phyloP scores from a whole-genome alignment of 2,113 vertebrate genomes.

The Sander vitreus region DNA sequence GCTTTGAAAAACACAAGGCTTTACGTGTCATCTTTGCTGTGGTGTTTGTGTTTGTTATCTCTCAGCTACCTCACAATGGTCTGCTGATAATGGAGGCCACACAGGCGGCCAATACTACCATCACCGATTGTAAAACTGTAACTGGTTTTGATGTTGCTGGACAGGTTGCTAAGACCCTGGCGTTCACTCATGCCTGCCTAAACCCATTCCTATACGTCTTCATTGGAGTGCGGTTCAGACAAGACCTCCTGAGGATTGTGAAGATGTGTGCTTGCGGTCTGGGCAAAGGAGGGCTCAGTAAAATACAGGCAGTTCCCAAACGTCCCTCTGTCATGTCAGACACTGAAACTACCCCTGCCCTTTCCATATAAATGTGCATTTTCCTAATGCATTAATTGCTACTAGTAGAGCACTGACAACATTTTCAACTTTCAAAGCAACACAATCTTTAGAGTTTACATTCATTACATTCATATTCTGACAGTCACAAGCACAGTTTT shows the following conservation, averaged over 20 bases:
- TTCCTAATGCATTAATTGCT: constrained; percentile 29
- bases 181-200: constrained; percentile 91
- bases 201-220: constrained; percentile 93
- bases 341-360: constrained; percentile 81
- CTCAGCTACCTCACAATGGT: constrained; percentile 89
- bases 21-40: constrained; percentile 88
- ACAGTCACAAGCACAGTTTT: neutral
- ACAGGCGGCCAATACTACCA: constrained; percentile 66
- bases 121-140: constrained; percentile 75
- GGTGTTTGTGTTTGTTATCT: constrained; percentile 88
- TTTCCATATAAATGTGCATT: constrained; percentile 78
- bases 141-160: constrained; percentile 81
- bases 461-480: neutral
- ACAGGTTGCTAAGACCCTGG: constrained; percentile 88
- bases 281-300: constrained; percentile 72
- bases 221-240: constrained; percentile 88
- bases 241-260: constrained; percentile 83
- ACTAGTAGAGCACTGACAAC: neutral
- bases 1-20: constrained; percentile 91
- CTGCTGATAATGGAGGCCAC: constrained; percentile 86
- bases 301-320: constrained; percentile 69
- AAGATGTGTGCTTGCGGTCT: constrained; percentile 55
- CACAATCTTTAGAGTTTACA: neutral
- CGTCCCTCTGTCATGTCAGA: constrained; percentile 86
- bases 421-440: constrained; percentile 5